A percentile compares a stretch with the other conserved stretches of the same genome.
Conservation (phyloP, 2,888 invertebrate genomes). For the Platerodrilus igneus region DNA sequence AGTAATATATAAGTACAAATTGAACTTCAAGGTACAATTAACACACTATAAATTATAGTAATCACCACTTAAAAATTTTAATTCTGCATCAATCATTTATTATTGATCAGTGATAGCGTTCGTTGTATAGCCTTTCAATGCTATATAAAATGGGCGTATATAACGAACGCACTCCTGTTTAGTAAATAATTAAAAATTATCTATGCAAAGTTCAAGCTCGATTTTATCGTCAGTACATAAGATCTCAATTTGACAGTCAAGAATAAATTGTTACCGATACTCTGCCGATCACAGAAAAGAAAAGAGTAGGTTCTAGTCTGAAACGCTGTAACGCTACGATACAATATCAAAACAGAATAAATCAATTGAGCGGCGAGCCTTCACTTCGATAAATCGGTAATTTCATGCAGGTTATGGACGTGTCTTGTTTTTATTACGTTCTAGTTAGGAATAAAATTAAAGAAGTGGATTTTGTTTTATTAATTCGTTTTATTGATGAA, state of each 20-base stretch:
- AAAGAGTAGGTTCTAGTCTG: conserved; percentile 11
- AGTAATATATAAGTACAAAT: neutral
- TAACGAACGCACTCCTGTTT: too few relatives aligned
- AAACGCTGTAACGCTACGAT: conserved; percentile 18
- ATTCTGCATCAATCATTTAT: conserved; percentile 11
- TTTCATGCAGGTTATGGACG: conserved; percentile 24
- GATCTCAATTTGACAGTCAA: conserved; percentile 24
- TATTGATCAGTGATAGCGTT: neutral
- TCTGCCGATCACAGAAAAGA: conserved; percentile 3
- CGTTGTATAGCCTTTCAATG: neutral
- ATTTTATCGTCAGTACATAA: conserved; percentile 20
- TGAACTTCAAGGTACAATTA: neutral
- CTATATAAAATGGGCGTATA: conserved; percentile 13
- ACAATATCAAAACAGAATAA: conserved; percentile 24
- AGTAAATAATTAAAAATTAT: conserved; percentile 22
- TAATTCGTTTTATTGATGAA: too few relatives aligned
- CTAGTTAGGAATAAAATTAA: too few relatives aligned
- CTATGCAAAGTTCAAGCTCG: conserved; percentile 13
- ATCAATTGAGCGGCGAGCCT: conserved; percentile 22
- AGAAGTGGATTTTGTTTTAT: too few relatives aligned
- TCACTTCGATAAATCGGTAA: conserved; percentile 24
- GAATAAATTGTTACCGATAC: conserved; percentile 9
- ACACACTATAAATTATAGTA: conserved; percentile 12
- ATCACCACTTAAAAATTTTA: conserved; percentile 13
- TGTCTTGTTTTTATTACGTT: conserved; percentile 19